A percentile compares a stretch with the other conserved stretches of the same genome.
Conservation (phyloP, 1,140 invertebrate genomes). For the Calliphora vicina region DNA sequence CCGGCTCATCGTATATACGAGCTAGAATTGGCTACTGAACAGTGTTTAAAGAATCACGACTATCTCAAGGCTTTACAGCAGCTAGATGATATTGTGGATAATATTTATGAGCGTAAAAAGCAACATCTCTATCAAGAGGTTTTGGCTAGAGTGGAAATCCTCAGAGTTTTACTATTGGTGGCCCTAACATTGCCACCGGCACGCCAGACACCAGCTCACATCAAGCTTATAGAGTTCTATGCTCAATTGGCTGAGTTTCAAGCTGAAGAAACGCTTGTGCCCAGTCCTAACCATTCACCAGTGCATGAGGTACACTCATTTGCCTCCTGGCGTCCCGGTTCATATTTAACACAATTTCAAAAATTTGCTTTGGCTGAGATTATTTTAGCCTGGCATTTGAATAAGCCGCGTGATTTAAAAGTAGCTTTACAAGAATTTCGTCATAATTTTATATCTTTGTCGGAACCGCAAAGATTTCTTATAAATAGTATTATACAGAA, state of each 20-base stretch:
- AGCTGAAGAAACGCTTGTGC: constrained; percentile 19
- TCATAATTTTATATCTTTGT: constrained; percentile 45
- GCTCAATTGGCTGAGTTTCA: constrained; percentile 51
- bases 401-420: constrained; percentile 53
- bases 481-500: constrained; percentile 28
- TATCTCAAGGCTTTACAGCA: constrained; percentile 54
- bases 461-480: constrained; percentile 26
- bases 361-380: constrained; percentile 55
- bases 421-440: constrained; percentile 48
- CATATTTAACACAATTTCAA: constrained; percentile 49
- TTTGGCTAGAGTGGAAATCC: constrained; percentile 51
- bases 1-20: constrained; percentile 58
- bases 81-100: constrained; percentile 59
- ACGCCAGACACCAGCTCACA: constrained; percentile 60
- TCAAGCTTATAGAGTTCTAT: constrained; percentile 59
- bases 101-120: constrained; percentile 56
- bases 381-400: constrained; percentile 51
- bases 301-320: constrained; percentile 34
- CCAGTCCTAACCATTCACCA: background rate
- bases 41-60: constrained; percentile 46
- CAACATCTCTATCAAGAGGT: constrained; percentile 51
- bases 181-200: constrained; percentile 55
- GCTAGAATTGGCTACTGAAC: constrained; percentile 50
- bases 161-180: constrained; percentile 53
- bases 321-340: constrained; percentile 44